These are phyloP conservation scores for Parthenolecanium corni DNA, from an alignment of 2,888 invertebrate species.

Conservation along the genomic window DNA sequence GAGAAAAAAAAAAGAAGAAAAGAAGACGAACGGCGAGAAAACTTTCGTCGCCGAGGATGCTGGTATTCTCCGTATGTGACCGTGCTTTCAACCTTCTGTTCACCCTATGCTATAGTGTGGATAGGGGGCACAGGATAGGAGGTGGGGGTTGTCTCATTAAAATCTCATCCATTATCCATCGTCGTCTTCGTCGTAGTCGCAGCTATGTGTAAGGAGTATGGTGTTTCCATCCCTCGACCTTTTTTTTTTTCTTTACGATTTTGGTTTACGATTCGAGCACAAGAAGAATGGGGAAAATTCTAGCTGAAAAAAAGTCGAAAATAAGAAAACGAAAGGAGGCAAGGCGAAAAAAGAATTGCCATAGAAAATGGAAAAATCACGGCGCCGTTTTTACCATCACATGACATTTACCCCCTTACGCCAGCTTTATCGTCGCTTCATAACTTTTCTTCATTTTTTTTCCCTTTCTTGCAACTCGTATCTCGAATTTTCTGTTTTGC, in stretches of 20 bases:
- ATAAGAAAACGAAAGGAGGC: background rate
- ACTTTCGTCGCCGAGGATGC: background rate
- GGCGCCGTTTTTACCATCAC: conserved; percentile 22
- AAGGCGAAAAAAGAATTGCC: conserved; percentile 4
- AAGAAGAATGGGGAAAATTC: too few relatives aligned
- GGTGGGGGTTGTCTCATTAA: conserved; percentile 25
- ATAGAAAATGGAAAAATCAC: conserved; percentile 27
- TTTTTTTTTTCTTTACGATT: background rate
- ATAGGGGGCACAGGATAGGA: background rate
- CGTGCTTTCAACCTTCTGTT: conserved; percentile 22
- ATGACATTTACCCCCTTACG: conserved; percentile 25
- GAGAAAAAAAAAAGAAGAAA: background rate
- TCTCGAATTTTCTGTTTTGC: conserved; percentile 23
- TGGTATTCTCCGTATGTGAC: conserved; percentile 20
- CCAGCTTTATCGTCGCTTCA: conserved; percentile 22
- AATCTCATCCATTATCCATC: conserved; percentile 28
- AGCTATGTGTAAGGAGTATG: background rate
- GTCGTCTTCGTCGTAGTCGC: conserved; percentile 8
- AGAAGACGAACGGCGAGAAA: background rate
- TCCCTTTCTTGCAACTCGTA: background rate
- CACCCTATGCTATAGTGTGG: too few relatives aligned
- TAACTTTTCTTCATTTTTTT: conserved; percentile 23
- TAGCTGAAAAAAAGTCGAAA: background rate
- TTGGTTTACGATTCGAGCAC: conserved; percentile 14
- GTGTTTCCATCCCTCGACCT: conserved; percentile 9